Conservation (phyloP, 2,113 vertebrate species). For the Scatophagus argus region DNA sequence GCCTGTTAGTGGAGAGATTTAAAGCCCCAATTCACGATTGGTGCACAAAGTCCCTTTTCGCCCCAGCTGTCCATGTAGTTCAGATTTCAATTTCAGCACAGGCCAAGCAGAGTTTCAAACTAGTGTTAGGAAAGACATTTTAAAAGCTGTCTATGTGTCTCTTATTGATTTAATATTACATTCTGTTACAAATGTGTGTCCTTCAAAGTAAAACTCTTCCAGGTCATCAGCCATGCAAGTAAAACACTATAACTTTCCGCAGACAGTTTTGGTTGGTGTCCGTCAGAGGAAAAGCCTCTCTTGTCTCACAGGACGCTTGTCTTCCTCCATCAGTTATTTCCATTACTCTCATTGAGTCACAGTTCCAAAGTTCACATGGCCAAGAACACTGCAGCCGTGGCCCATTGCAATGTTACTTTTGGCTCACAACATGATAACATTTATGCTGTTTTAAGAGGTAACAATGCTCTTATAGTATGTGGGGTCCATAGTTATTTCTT, state of each 20-base stretch:
- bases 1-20: constrained; percentile 28
- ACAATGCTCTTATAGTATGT: neutral
- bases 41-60: neutral
- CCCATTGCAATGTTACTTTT: no score
- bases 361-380: neutral
- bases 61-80: constrained; percentile 19
- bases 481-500: no score
- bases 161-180: neutral
- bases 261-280: neutral
- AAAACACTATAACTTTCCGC: neutral
- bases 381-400: no score
- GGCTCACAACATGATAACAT: no score
- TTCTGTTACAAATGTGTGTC: neutral
- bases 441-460: no score
- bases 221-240: neutral
- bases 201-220: neutral
- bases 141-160: neutral
- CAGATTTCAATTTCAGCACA: constrained; percentile 2
- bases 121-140: neutral
- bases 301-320: neutral
- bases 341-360: neutral
- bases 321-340: neutral
- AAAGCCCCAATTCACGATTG: constrained; percentile 18
- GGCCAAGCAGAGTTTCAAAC: neutral
- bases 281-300: constrained; percentile 1